Base-by-base conservation (phyloP, 2,113 vertebrate species). In the Sinocyclocheilus anophthalmus region DNA sequence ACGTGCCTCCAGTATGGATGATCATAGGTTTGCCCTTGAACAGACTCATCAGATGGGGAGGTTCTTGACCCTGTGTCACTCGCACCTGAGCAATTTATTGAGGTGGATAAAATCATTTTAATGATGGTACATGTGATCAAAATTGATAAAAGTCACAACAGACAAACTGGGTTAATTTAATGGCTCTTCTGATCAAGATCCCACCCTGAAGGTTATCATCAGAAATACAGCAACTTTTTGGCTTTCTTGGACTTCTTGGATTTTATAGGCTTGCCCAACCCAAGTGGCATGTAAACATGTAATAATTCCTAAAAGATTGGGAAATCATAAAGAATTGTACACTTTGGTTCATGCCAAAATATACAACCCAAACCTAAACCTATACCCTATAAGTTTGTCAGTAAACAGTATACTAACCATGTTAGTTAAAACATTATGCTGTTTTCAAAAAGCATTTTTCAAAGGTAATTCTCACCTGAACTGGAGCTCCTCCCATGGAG, bases 11-110 rank as follows among this genome's bases (percentile, higher is more conserved):
- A 16, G 82, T 75, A 87, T 94, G 83, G 72, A 95, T 88, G 50
- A 95, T 88, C 92, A 96, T 83, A 30, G 93, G 92, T 76, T 94
- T 95, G 45, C 87, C 87, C 81, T 94, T 94, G 55, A 96, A 96
- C 79, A 95, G 1, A 76, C 94, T 94, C 89, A 95, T 91, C 53
- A 96, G 92, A 84, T 96, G 95, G 42, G 94, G 42, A 0, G 95
- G 95, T 89, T 96, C 95, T 81, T 94, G 88, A 65, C 94, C 93
- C 87, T 95, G 94, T 76, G 92, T 94, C 37, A 96, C 95, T 24
- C 94, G 94, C 50, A 95, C 93, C 95, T 96, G 90, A 10, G 6
- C 45, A 76, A 24, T 22, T 76, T 24, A 76, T 24, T 22, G 11
- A 77, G 16, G 57, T 73, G 30, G 14, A 72, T 6, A 67, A 16